Conservation (phyloP, 2,113 vertebrate species). For the Pterocles burchelli region DNA sequence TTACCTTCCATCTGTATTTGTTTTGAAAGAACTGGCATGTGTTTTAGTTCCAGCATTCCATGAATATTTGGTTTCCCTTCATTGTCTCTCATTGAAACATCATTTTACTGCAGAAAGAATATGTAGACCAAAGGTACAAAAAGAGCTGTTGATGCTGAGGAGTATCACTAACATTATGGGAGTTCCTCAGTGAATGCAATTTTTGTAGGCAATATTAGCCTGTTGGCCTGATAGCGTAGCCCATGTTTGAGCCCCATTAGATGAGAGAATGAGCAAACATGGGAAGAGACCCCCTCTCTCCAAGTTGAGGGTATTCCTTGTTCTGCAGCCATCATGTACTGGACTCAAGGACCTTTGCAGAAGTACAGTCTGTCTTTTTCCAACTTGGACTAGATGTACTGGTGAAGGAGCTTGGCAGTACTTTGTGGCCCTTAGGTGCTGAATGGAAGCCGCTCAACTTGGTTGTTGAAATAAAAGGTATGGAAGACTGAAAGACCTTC, state of each 20-base stretch:
- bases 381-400: background rate
- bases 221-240: background rate
- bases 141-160: background rate
- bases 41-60: background rate
- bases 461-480: background rate
- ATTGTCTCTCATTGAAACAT: background rate
- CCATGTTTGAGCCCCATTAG: rapidly evolving
- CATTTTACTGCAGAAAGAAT: background rate
- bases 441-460: background rate
- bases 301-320: background rate
- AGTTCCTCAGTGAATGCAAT: background rate
- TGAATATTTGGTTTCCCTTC: background rate
- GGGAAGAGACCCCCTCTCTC: background rate
- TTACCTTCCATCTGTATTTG: background rate
- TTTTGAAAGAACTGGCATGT: background rate
- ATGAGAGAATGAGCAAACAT: background rate
- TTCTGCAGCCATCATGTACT: background rate
- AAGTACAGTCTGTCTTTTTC: background rate
- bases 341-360: background rate
- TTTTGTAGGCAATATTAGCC: background rate
- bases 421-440: background rate
- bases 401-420: background rate
- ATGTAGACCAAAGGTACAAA: background rate
- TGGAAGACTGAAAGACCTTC: background rate
- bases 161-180: background rate